Conservation (phyloP, 2,888 invertebrate species). For the Trileptium ribeirensis region DNA sequence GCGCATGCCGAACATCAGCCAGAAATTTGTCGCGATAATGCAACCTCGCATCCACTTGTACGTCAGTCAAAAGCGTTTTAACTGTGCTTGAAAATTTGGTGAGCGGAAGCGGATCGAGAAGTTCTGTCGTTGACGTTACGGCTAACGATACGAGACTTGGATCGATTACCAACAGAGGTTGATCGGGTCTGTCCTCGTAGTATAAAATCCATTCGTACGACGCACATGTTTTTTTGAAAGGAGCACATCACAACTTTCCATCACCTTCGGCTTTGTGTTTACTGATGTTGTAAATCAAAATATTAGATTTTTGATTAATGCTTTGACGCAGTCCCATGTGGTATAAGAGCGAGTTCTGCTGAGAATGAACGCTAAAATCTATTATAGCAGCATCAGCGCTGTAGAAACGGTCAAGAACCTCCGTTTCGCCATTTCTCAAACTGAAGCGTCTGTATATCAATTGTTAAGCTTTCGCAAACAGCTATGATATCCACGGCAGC, state of each 20-base stretch:
- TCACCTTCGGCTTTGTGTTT: not conserved
- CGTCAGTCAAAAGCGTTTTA: conserved; percentile 80
- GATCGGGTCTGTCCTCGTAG: not conserved
- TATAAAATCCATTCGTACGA: conserved; percentile 41
- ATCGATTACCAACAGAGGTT: not conserved
- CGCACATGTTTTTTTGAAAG: not conserved
- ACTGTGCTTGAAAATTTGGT: conserved; percentile 51
- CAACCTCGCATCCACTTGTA: conserved; percentile 94
- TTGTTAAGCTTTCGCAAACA: no score
- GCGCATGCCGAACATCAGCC: conserved; percentile 79
- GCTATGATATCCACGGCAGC: no score
- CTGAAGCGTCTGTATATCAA: no score
- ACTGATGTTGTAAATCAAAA: conserved; percentile 64
- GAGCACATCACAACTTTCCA: not conserved
- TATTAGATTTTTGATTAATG: conserved; percentile 42
- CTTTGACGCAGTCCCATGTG: conserved; percentile 94
- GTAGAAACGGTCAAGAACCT: conserved; percentile 87
- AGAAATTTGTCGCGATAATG: conserved; percentile 96
- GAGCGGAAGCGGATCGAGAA: conserved; percentile 45
- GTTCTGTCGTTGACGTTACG: conserved; percentile 32
- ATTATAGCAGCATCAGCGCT: conserved; percentile 96
- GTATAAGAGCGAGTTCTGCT: conserved; percentile 88
- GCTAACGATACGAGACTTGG: not conserved
- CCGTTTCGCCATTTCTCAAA: conserved; percentile 93
- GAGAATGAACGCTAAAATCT: conserved; percentile 77